Conservation (phyloP, 2,797 vertebrate genomes). For the Pangasius krempfi region DNA sequence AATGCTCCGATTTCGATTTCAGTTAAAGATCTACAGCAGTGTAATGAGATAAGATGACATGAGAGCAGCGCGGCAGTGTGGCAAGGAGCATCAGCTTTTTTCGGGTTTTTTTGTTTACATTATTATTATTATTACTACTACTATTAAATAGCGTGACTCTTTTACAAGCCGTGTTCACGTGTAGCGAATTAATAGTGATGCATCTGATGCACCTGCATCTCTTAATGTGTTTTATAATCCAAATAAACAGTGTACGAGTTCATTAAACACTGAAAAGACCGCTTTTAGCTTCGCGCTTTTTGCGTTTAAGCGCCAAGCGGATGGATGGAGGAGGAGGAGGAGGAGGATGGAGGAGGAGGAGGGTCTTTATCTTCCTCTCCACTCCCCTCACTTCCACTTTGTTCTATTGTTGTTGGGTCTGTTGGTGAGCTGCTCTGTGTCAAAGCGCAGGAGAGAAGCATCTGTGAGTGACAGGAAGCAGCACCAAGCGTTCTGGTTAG, state of each 20-base stretch:
- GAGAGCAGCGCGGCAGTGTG: background rate
- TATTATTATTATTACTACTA: background rate
- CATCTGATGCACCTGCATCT: background rate
- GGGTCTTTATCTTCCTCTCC: constrained; percentile 56
- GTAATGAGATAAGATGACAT: background rate
- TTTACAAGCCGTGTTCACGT: background rate
- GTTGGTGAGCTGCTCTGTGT: constrained; percentile 53
- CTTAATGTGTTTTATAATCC: background rate
- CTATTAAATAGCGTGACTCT: background rate
- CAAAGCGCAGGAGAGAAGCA: constrained; percentile 68
- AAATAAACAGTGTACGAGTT: background rate
- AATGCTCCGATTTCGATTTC: background rate
- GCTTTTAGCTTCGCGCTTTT: constrained; percentile 32
- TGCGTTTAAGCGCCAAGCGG: constrained; percentile 44
- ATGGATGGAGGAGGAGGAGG: constrained; percentile 48
- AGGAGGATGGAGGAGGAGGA: constrained; percentile 50
- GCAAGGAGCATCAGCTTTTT: background rate
- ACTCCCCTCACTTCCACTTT: constrained; percentile 63
- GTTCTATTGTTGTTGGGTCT: constrained; percentile 74
- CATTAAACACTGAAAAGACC: background rate
- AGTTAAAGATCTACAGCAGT: background rate
- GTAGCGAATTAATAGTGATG: background rate
- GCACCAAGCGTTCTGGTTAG: constrained; percentile 68
- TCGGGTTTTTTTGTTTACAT: background rate
- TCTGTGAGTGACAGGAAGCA: constrained; percentile 65